Evolutionary conservation across 1,140 invertebrate species (phyloP), one percentile per base, ranked within the genome.

Genomic region (Melipona quadrifasciata): DNA sequence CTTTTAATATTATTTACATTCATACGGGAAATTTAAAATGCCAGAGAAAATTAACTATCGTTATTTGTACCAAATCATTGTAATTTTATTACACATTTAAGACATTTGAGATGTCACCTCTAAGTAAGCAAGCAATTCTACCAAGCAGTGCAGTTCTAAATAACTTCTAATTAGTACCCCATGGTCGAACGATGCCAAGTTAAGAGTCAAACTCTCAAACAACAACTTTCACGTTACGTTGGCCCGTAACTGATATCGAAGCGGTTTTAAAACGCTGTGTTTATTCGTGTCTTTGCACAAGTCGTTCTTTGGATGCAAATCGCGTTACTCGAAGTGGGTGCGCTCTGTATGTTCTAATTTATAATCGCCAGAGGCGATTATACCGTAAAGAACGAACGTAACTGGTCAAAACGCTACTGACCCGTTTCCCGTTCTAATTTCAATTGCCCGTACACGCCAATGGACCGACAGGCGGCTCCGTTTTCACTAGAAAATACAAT

Each of bases 401-500:
- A 65, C 64, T n/a, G 64, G 64, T 70, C 77, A 21, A 79, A 17
- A 53, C 47, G 31, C 31, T 8, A 27, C 51, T 34, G 67, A 71
- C 34, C 34, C 39, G 34, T 31, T 81, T 31, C 14, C 72, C 0
- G 19, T 55, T 76, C 58, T 65, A 76, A 81, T 70, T 83, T 61
- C n/a, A 1, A 34, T 14, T 19, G 14, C 39, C 47, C 12, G 34
- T 39, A 27, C 57, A 24, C 31, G 12, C 2, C 3, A n/a, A 5
- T 10, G 10, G 71, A n/a, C 68, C 64, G 73, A 31, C 51, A 70
- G 27, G 17, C 39, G 14, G 14, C 31, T 27, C 31, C 72, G 21
- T 53, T 74, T 82, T 47, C 51, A n/a, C 24, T 24, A 39, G 64
- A 58, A 34, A 58, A 55, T 47, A 68, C 55, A 51, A 83, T 83